phyloP scores from a whole-genome alignment of 2,888 invertebrate species.

The Drosophila affinis region DNA sequence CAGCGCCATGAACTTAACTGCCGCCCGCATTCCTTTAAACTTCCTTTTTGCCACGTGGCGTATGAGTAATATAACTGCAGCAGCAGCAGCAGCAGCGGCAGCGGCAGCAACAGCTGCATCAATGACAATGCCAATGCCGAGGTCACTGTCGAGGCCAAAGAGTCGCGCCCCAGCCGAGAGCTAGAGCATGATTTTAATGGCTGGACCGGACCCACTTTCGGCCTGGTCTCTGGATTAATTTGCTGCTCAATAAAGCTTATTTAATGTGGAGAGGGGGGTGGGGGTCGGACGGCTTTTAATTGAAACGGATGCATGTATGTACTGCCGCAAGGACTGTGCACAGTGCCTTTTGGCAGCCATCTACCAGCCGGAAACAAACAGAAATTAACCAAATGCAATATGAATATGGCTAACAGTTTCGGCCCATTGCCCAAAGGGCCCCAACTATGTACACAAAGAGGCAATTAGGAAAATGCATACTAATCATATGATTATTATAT shows the following conservation, averaged over 20 bases:
- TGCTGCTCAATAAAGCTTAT: conserved; percentile 52
- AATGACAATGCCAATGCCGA: conserved; percentile 52
- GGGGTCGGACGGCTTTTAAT: conserved; percentile 32
- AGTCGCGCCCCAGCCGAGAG: not conserved
- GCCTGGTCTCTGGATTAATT: conserved; percentile 9
- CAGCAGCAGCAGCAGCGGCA: conserved; percentile 39
- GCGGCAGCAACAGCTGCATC: conserved; percentile 47
- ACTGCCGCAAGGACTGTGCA: no score
- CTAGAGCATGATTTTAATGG: conserved; percentile 40
- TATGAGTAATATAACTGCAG: conserved; percentile 41
- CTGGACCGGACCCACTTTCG: conserved; percentile 5
- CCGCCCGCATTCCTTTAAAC: not conserved
- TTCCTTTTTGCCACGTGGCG: conserved; percentile 37
- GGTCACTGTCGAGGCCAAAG: not conserved
- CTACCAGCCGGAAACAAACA: conserved; percentile 17
- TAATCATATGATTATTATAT: no score
- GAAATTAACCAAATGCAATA: conserved; percentile 48
- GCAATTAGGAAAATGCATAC: not conserved
- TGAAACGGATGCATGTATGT: conserved; percentile 42
- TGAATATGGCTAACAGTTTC: not conserved
- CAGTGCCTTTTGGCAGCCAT: not conserved
- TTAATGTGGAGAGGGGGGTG: conserved; percentile 24
- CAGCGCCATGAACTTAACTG: conserved; percentile 27
- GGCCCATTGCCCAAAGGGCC: conserved; percentile 2
- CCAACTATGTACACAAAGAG: no score